phyloP scores from a whole-genome alignment of 2,113 vertebrate genomes.

The Labeo catla region DNA sequence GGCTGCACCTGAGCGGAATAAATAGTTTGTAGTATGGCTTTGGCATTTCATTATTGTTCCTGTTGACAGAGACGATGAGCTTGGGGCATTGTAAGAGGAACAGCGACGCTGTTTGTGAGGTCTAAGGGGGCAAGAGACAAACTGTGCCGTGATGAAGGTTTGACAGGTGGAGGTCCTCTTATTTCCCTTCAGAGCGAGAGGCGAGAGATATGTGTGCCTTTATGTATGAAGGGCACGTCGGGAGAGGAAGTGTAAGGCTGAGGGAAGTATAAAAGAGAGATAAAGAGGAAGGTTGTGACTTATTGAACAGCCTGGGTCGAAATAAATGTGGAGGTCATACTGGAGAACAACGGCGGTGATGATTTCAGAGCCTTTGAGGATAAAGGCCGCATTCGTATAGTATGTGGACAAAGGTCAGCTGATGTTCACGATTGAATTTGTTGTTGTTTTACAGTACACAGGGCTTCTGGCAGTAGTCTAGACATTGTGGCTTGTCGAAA shows the following conservation, averaged over 20 bases:
- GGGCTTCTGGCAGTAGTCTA: too few species aligned
- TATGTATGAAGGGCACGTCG: neutral
- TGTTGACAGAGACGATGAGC: constrained; percentile 54
- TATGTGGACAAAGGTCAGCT: neutral
- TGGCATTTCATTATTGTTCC: constrained; percentile 51
- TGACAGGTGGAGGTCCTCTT: constrained; percentile 45
- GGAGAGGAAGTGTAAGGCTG: neutral
- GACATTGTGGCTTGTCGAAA: too few species aligned
- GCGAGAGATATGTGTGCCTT: constrained; percentile 27
- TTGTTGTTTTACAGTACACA: neutral
- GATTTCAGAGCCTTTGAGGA: constrained; percentile 11
- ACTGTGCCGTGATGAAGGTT: constrained; percentile 32
- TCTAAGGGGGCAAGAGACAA: constrained; percentile 42
- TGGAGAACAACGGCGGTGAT: neutral
- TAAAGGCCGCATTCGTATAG: neutral
- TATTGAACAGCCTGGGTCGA: constrained; percentile 19
- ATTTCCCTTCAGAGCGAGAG: constrained; percentile 33
- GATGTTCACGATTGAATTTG: neutral
- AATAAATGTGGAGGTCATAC: constrained; percentile 35
- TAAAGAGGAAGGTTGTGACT: constrained; percentile 10
- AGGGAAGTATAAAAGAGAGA: constrained; percentile 7
- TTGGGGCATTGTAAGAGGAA: constrained; percentile 33
- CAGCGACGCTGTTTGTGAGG: constrained; percentile 41
- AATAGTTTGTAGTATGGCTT: constrained; percentile 42
- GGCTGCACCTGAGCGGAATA: constrained; percentile 16